Base-by-base conservation (phyloP, 2,888 invertebrate genomes). In the Sialis fuliginosa region DNA sequence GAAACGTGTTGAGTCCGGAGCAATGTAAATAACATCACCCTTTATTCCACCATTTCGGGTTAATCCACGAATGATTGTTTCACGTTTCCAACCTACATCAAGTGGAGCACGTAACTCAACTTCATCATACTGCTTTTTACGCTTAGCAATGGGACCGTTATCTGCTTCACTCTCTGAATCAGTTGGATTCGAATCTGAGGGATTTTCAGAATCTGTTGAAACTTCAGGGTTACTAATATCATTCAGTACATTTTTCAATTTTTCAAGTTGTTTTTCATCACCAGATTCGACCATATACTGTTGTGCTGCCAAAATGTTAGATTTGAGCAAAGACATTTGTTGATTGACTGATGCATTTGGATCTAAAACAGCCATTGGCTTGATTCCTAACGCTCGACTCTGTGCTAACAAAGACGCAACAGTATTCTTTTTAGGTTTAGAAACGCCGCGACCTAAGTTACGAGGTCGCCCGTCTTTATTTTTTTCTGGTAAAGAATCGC, bases 21-120 rank as follows among this genome's bases (percentile, higher is more conserved):
- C 75, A 52, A 80, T 79, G 65, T 97, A 97, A 48, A 81, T 77
- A 42, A 97, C 95, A 60, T 96, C 95, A n/a, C 96, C 93, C 54
- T 85, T 82, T 52, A 88, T 81, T 52, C 84, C 81, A 37, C 92
- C 91, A 57, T 79, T 83, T 54, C 85, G 81, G 6, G 88, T 89
- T 6, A 93, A 73, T 5, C 88, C 87, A 52, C 83, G 79, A 57
- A 95, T 89, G 47, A 89, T 75, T 0, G 93, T 93, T 62, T 91
- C 86, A n/a, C 95, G 72, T 57, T 85, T 84, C 95, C 95, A 95
- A 49, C 91, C 92, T 66, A 49, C 8, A 45, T 76, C 77, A 30
- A 84, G 58, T 1, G 83, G 82, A 47, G 79, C 68, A 42, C 76
- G 66, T 45, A 83, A 60, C 53, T 78, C 74, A 30, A 70, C 65